Conservation (phyloP, 2,113 vertebrate genomes). For the Fregetta grallaria region DNA sequence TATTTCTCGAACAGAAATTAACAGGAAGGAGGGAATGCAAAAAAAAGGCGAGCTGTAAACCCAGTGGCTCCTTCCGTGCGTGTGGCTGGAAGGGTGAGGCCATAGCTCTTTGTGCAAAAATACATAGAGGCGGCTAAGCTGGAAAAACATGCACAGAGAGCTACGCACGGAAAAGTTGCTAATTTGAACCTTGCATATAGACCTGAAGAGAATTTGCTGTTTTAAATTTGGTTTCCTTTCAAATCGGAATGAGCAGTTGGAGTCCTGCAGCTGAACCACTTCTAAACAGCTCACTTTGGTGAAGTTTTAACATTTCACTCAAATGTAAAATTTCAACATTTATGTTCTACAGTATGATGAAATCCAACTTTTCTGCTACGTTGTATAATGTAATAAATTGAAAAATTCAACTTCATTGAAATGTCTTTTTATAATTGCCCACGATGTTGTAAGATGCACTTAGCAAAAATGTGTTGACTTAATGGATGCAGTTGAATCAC, state of each 20-base stretch:
- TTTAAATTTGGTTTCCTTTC: not conserved
- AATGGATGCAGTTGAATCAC: not conserved
- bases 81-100: not conserved
- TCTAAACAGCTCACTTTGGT: not conserved
- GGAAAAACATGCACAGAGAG: not conserved
- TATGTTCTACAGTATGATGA: not conserved
- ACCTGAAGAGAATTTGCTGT: not conserved
- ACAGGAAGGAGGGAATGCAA: not conserved
- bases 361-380: not conserved
- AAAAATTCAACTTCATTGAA: not conserved
- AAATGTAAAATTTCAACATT: not conserved
- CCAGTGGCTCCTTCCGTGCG: rapidly evolving
- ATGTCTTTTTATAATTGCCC: not conserved
- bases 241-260: not conserved
- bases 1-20: not conserved
- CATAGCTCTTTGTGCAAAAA: not conserved
- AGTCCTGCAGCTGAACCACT: not conserved
- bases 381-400: not conserved
- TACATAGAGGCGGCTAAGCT: not conserved
- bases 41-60: not conserved
- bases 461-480: not conserved
- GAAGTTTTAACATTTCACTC: not conserved
- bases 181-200: not conserved
- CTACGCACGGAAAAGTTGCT: not conserved
- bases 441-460: not conserved